These are phyloP conservation scores for Aegypius monachus DNA, from an alignment of 2,113 vertebrate species.

Conservation along the genomic window DNA sequence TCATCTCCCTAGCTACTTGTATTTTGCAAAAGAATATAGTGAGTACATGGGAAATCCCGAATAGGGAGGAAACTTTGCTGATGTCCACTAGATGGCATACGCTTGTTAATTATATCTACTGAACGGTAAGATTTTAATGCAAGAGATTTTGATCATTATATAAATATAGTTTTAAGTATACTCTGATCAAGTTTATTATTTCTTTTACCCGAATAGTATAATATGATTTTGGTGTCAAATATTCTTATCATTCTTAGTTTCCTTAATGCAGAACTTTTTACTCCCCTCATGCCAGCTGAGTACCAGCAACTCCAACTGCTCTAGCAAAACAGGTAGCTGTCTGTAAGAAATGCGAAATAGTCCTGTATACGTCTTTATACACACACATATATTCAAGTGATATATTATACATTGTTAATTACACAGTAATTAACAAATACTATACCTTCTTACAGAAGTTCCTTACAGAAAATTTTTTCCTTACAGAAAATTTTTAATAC, in stretches of 20 bases:
- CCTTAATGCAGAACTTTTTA: not conserved
- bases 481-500: not conserved
- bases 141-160: not conserved
- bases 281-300: not conserved
- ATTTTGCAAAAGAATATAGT: not conserved
- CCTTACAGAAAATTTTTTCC: not conserved
- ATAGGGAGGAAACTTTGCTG: not conserved
- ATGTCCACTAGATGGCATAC: constrained; percentile 53
- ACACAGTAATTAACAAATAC: not conserved
- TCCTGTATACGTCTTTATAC: not conserved
- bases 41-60: not conserved
- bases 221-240: not conserved
- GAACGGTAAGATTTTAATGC: not conserved
- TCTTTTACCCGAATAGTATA: not conserved
- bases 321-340: not conserved
- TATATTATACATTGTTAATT: not conserved
- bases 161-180: not conserved
- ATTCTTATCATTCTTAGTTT: not conserved
- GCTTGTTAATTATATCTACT: not conserved
- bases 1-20: not conserved
- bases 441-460: not conserved
- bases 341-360: not conserved
- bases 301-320: not conserved
- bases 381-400: not conserved
- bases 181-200: not conserved